Evolutionary conservation across 1,140 invertebrate species (phyloP), one percentile per base, ranked within the genome.

Genomic region (Geopemphigus sp.): DNA sequence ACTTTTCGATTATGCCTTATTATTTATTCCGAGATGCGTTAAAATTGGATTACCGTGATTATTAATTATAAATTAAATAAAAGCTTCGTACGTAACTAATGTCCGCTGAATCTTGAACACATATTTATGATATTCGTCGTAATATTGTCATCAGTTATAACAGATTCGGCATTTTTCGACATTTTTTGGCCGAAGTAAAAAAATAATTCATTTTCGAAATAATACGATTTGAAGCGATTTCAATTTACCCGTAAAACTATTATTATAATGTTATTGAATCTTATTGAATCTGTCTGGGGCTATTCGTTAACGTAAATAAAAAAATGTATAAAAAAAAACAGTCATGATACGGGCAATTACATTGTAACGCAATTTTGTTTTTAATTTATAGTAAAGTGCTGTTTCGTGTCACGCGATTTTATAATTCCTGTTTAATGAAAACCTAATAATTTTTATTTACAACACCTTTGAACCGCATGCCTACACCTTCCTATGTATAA

Each of bases 401-500:
- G 47, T 72, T 72, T 54, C 53, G 3, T 72, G 68, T 72, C 68
- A 72, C 68, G 68, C 68, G 24, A 72, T 72, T 53, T 53, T 29
- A 72, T 54, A 54, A 72, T 72, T 54, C 26, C 22, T 17, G 68
- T 72, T 54, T 29, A 54, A 53, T 54, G 24, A 54, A 72, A 72
- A 72, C 29, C 39, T 26, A 53, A 70, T 53, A 29, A 26, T 11
- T 72, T 53, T 72, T 54, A 15, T 72, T 29, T 54, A 54, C 39
- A 50, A 53, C 66, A n/a, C 47, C 15, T 53, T 50, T 45, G n/a
- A 68, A 64, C 29, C 61, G 64, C 45, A 26, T 47, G 64, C 39
- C n/a, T 68, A 17, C n/a, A n/a, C n/a, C n/a, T n/a, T n/a, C n/a
- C n/a, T n/a, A n/a, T n/a, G n/a, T n/a, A n/a, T n/a, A n/a, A n/a